Percentiles rank a stretch among this genome's conserved stretches.
phyloP scores from a whole-genome alignment of 2,888 invertebrate genomes.

The Leptopilina syphax region DNA sequence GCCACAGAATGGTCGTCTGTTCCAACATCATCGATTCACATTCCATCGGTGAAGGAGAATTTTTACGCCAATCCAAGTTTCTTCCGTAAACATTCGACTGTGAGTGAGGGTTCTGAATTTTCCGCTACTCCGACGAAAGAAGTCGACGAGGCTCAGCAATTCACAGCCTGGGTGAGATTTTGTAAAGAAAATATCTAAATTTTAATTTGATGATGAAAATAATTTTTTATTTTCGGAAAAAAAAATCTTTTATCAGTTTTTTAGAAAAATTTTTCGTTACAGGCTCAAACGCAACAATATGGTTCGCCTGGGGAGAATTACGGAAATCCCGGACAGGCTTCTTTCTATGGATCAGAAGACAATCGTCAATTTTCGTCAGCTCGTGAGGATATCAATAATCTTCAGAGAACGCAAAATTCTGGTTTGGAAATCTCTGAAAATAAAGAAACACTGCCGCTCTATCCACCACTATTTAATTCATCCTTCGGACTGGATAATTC shows the following conservation, averaged over 20 bases:
- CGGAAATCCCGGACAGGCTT: background rate
- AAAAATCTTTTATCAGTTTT: background rate
- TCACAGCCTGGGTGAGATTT: slow-evolving; percentile 11
- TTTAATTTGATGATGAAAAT: background rate
- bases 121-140: background rate
- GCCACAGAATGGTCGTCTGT: background rate
- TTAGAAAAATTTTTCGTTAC: background rate
- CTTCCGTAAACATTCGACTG: slow-evolving; percentile 29
- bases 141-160: background rate
- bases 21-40: background rate
- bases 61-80: slow-evolving; percentile 12
- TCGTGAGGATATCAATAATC: background rate
- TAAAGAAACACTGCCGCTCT: slow-evolving; percentile 3
- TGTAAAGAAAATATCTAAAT: background rate
- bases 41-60: slow-evolving; percentile 11
- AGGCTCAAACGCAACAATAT: background rate
- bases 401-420: background rate
- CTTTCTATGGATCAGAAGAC: slow-evolving; percentile 12
- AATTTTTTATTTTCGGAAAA: background rate
- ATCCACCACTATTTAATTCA: slow-evolving; percentile 15
- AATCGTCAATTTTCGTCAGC: slow-evolving; percentile 11
- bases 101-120: background rate
- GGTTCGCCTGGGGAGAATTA: background rate
- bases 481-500: background rate
- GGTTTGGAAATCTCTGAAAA: slow-evolving; percentile 7